Base-by-base conservation (phyloP, 2,888 invertebrate species). In the Deilephila elpenor region DNA sequence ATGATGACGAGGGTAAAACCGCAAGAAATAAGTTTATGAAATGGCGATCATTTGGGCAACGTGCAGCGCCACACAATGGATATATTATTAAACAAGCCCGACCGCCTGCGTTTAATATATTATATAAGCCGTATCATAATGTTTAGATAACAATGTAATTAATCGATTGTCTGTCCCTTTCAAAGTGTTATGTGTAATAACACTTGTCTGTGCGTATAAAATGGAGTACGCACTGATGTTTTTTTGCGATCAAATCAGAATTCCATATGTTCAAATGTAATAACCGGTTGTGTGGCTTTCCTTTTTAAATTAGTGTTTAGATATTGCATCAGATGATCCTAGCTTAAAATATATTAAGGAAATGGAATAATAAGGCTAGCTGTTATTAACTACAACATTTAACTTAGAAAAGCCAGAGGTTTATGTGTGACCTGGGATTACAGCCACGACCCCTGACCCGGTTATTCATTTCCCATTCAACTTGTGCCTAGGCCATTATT, bases 91-190 rank as follows among this genome's bases (percentile, higher is more conserved):
- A 81, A 82, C 80, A 82, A 71, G 64, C 73, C 71, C 11, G 32
- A 70, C 71, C 60, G 32, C 71, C 64, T 56, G 34, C 70, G 71
- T 64, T 73, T 56, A 72, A 70, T 75, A 76, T 79, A 79, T 78
- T 76, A 80, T 77, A 77, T 80, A 76, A 78, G 73, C 74, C 75
- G 14, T 78, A 76, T 75, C 74, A 75, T 74, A 62, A 29, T 81
- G 78, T 80, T 83, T 81, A 73, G 75, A 80, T 78, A 79, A 78
- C 79, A 82, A 67, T n/a, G 62, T 74, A 73, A 72, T 72, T 70
- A 79, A 75, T 74, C 79, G 75, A 81, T 81, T 80, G 80, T 79
- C 77, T 78, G 76, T 79, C 70, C 53, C 59, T 79, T 76, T 83
- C 20, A 59, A 71, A 71, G 32, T 29, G 51, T 67, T 67, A 62